phyloP scores from a whole-genome alignment of 2,113 vertebrate genomes.

The Calidris pugnax region DNA sequence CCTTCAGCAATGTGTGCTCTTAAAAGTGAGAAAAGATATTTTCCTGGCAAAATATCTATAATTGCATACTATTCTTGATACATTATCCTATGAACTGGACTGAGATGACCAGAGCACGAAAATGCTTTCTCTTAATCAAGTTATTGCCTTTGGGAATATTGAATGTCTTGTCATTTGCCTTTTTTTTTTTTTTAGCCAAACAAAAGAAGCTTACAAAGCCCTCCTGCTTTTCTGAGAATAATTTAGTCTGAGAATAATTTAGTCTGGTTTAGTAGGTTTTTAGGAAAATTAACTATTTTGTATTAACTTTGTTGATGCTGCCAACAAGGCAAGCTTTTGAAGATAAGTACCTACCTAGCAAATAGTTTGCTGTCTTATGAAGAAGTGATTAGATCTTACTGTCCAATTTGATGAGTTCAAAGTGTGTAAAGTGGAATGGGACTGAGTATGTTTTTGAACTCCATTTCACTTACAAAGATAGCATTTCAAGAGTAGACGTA shows the following conservation, averaged over 20 bases:
- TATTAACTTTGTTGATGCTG: not conserved
- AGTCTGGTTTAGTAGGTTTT: not conserved
- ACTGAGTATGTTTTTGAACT: not conserved
- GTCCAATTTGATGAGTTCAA: not conserved
- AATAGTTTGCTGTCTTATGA: not conserved
- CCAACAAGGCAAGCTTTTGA: not conserved
- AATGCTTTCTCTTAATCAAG: not conserved
- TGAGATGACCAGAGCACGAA: not conserved
- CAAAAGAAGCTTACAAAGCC: not conserved
- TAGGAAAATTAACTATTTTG: not conserved
- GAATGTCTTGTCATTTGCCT: not conserved
- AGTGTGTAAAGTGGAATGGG: not conserved
- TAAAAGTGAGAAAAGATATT: not conserved
- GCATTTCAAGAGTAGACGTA: not conserved
- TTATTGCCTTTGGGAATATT: not conserved
- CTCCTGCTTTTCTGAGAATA: not conserved
- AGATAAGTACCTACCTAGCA: not conserved
- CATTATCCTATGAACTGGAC: not conserved
- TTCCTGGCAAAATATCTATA: not conserved
- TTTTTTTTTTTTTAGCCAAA: not conserved
- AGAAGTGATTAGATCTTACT: not conserved
- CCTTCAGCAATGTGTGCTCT: not conserved
- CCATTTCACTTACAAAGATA: not conserved
- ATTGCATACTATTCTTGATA: not conserved
- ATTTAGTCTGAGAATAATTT: not conserved